Base-by-base conservation (phyloP, 2,797 vertebrate genomes). In the Emydoidea blandingii region DNA sequence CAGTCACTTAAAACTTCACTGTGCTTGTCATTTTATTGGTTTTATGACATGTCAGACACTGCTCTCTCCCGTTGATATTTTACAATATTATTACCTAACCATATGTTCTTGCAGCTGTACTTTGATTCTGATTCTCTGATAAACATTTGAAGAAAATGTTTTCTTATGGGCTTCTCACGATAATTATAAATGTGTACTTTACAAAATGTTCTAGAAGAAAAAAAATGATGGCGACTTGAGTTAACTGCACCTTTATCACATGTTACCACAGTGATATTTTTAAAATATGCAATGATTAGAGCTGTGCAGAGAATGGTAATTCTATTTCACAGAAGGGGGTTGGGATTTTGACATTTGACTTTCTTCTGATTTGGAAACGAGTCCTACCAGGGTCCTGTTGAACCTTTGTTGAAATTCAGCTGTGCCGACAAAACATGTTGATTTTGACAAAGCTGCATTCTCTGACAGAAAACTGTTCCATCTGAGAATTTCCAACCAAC, bases 11-110 rank as follows among this genome's bases (percentile, higher is more conserved):
- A 79, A 93, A 95, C 68, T 54, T 88, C 59, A 29, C 5, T 85
- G 16, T 87, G 21, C 74, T 91, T 89, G 83, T 62, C 83, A 80
- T 94, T 97, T 82, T 74, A 41, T n/a, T 92, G 79, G 65, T 81
- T 97, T 97, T 89, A 81, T 82, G 79, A 56, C 83, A 86, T 41
- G 52, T 95, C 59, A 76, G 81, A 96, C 96, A 87, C 37, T 80
- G 5, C 44, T 91, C 6, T 68, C 96, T 93, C 41, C 23, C 23
- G 84, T 72, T 96, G 79, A 91, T 96, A 94, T 68, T 95, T 97
- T 87, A 83, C 44, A 90, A 80, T 57, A 87, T 41, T 87, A 44
- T 84, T 93, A 86, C 54, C 79, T 95, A 95, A 93, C 84, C 29
- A 83, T 16, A 76, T 91, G 57, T 52, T 92, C 37, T 56, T 81